Evolutionary conservation across 2,113 vertebrate species (phyloP).

Genomic region (Thinocorus orbignyianus): DNA sequence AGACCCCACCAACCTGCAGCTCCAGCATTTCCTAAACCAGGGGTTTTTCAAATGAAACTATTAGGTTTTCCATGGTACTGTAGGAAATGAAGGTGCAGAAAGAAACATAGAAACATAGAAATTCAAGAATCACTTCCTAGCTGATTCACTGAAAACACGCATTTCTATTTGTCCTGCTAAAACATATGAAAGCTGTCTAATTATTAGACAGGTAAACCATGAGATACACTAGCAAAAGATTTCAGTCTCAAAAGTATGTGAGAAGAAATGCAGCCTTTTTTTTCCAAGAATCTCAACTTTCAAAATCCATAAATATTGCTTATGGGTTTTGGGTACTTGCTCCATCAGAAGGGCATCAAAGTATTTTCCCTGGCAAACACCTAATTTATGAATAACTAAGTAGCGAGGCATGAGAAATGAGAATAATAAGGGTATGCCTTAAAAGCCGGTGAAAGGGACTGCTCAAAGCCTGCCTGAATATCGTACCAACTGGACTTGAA

Average conservation of each 20-base stretch:
- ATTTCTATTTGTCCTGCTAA: not conserved
- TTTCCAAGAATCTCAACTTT: conserved; percentile 40
- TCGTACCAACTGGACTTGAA: not conserved
- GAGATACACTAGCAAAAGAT: conserved; percentile 15
- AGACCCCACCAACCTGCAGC: not conserved
- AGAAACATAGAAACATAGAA: not conserved
- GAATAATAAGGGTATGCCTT: conserved; percentile 16
- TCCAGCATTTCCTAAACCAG: not conserved
- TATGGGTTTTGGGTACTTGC: conserved; percentile 1
- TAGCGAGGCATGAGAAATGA: conserved; percentile 2
- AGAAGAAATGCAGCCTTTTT: conserved; percentile 33
- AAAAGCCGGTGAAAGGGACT: not conserved
- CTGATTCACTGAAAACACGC: not conserved
- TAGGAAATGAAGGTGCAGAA: fast-evolving
- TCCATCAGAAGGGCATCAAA: conserved; percentile 34
- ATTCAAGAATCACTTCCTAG: not conserved
- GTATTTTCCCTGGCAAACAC: conserved; percentile 55
- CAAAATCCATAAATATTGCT: conserved; percentile 32
- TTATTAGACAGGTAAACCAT: not conserved
- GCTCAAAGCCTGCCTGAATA: not conserved
- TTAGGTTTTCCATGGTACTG: fast-evolving
- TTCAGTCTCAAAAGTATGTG: conserved; percentile 22
- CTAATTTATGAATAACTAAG: conserved; percentile 54
- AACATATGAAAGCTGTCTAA: not conserved
- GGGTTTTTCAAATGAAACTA: not conserved